Evolutionary conservation across 2,797 vertebrate species (phyloP).

Genomic region (Sebastolobus altivelis): DNA sequence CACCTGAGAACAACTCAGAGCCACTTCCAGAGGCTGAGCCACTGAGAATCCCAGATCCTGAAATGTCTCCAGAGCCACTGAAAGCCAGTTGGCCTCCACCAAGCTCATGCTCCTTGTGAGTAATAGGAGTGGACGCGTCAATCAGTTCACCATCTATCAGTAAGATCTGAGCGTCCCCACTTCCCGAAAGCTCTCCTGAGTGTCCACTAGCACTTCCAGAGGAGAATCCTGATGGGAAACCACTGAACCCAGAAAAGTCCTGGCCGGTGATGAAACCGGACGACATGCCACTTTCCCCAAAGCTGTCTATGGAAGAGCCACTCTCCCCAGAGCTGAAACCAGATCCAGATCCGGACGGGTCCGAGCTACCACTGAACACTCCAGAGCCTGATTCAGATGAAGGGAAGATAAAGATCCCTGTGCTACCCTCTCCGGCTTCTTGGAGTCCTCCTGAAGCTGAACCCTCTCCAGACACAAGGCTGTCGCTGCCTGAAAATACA

Average conservation of each 20-base stretch:
- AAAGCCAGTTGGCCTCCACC: slow-evolving; percentile 50
- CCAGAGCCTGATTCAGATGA: slow-evolving; percentile 69
- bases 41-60: slow-evolving; percentile 71
- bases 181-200: slow-evolving; percentile 72
- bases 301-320: slow-evolving; percentile 54
- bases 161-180: slow-evolving; percentile 70
- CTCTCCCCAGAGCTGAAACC: slow-evolving; percentile 61
- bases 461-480: slow-evolving; percentile 56
- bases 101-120: slow-evolving; percentile 65
- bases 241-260: slow-evolving; percentile 86
- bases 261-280: slow-evolving; percentile 70
- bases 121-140: slow-evolving; percentile 45
- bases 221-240: slow-evolving; percentile 77
- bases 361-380: slow-evolving; percentile 73
- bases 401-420: slow-evolving; percentile 68
- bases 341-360: slow-evolving; percentile 67
- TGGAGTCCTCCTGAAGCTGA: slow-evolving; percentile 73
- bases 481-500: slow-evolving; percentile 63
- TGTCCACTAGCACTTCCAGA: slow-evolving; percentile 74
- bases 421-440: slow-evolving; percentile 78
- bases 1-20: slow-evolving; percentile 50
- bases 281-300: slow-evolving; percentile 66
- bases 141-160: slow-evolving; percentile 68
- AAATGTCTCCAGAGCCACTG: slow-evolving; percentile 76
- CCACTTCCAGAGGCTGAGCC: slow-evolving; percentile 82